Conservation (phyloP, 2,113 vertebrate species). For the Syngnathus typhle region DNA sequence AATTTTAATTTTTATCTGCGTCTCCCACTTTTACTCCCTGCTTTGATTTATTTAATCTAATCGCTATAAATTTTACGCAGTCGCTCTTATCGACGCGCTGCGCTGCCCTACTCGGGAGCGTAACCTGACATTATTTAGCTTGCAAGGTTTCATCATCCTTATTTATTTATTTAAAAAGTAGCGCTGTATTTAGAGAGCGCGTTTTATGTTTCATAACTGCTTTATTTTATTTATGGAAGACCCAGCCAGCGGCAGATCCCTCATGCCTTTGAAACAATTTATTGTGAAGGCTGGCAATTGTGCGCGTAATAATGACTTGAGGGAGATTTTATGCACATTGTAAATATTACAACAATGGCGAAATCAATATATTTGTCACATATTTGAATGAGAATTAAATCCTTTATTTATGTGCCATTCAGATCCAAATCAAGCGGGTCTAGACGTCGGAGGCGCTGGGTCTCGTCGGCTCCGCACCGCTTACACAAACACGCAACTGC, state of each 20-base stretch:
- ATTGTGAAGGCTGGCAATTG: not conserved
- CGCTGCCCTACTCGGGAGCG: no score
- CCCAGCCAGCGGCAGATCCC: no score
- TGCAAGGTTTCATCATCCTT: no score
- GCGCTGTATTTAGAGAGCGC: not conserved
- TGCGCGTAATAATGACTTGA: not conserved
- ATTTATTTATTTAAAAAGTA: not conserved
- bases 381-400: not conserved
- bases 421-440: constrained; percentile 71
- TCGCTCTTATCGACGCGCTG: not conserved
- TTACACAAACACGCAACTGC: constrained; percentile 93
- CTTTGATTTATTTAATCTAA: constrained; percentile 44
- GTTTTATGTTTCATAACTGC: not conserved
- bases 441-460: constrained; percentile 73
- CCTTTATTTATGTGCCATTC: constrained; percentile 7
- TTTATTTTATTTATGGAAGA: not conserved
- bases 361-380: not conserved
- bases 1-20: constrained; percentile 7
- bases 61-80: not conserved
- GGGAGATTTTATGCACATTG: not conserved
- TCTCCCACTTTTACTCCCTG: constrained; percentile 37
- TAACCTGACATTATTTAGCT: no score
- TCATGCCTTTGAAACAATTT: not conserved
- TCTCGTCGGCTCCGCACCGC: constrained; percentile 87
- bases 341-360: constrained; percentile 6